phyloP scores from a whole-genome alignment of 2,113 vertebrate genomes.

The Axis porcinus region DNA sequence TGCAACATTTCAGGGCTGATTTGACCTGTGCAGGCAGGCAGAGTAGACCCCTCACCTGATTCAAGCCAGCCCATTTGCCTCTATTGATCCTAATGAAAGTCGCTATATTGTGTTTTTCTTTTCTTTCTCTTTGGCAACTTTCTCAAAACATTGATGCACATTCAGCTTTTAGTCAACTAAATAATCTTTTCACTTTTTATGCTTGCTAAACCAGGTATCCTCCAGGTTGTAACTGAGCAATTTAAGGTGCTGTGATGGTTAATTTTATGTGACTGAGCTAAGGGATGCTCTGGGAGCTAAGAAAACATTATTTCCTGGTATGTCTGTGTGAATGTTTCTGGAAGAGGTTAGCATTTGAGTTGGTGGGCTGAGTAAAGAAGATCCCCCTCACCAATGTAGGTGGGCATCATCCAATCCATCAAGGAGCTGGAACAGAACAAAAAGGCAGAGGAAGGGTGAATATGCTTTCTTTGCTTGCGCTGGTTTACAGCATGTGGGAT shows the following conservation, averaged over 20 bases:
- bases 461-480: neutral
- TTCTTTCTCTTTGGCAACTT: neutral
- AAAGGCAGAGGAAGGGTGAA: neutral
- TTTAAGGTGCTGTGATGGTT: neutral
- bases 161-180: neutral
- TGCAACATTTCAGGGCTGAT: neutral
- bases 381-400: neutral
- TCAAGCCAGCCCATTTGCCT: neutral
- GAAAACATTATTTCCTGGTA: neutral
- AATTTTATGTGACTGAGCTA: neutral
- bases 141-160: neutral
- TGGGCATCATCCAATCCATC: neutral
- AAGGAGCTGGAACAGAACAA: neutral
- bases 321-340: neutral
- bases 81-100: neutral
- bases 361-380: neutral
- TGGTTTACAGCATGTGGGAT: neutral
- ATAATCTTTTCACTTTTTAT: neutral
- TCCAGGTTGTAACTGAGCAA: neutral
- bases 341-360: neutral
- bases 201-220: neutral
- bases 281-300: neutral
- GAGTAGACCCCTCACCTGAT: neutral
- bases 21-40: rapidly evolving
- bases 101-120: neutral